Evolutionary conservation across 1,140 invertebrate species (phyloP).

Genomic region (Hylyphantes graminicola): DNA sequence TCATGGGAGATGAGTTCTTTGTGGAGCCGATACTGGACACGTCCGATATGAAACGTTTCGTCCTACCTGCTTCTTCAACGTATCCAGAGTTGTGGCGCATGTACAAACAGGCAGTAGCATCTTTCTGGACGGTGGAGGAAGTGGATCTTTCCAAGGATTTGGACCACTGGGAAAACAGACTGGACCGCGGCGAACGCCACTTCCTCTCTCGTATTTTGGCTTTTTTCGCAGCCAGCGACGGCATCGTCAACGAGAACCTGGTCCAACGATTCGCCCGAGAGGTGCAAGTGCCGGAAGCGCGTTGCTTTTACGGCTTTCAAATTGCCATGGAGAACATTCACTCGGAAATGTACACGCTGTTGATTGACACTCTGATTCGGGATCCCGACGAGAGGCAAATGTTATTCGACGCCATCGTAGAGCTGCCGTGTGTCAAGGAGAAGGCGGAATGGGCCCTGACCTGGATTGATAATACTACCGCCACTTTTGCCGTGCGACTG

Average conservation of each 20-base stretch:
- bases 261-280: conserved; percentile 96
- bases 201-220: conserved; percentile 98
- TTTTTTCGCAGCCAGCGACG: conserved; percentile 99
- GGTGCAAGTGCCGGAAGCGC: conserved; percentile 95
- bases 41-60: too few relatives aligned
- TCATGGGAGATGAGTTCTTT: conserved; percentile 75
- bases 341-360: conserved; percentile 98
- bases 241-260: conserved; percentile 99
- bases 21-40: too few relatives aligned
- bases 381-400: conserved; percentile 86
- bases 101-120: too few relatives aligned
- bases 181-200: conserved; percentile 79
- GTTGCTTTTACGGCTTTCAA: conserved; percentile 99
- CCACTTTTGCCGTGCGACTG: background rate
- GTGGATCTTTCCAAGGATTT: too few relatives aligned
- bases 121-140: too few relatives aligned
- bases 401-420: conserved; percentile 97
- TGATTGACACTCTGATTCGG: conserved; percentile 96
- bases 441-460: conserved; percentile 98
- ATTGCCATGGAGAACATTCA: conserved; percentile 99
- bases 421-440: conserved; percentile 93
- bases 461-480: conserved; percentile 83
- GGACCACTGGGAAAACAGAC: too few relatives aligned
- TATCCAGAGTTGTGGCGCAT: too few relatives aligned
- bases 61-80: too few relatives aligned